Conservation (phyloP, 2,888 invertebrate genomes). For the Frankliniella intonsa region DNA sequence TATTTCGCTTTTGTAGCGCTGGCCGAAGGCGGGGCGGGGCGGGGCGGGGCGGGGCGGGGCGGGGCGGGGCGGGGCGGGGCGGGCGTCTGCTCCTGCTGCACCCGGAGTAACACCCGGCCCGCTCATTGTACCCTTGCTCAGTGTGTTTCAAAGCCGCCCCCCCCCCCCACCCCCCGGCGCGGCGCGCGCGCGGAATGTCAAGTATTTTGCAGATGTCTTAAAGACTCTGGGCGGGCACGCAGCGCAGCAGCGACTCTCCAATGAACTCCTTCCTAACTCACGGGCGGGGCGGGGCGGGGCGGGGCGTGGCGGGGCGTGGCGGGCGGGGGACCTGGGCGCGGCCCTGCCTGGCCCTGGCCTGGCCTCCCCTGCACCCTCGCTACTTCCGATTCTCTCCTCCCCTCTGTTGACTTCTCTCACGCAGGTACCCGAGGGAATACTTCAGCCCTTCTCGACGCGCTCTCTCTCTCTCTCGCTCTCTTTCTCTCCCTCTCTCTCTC, state of each 20-base stretch:
- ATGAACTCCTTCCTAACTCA: background rate
- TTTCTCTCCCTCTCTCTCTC: too few species aligned
- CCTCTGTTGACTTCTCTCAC: too few species aligned
- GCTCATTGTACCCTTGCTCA: background rate
- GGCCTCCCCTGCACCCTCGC: too few species aligned
- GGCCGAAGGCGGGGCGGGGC: too few species aligned
- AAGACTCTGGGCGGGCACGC: background rate
- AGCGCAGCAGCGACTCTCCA: background rate
- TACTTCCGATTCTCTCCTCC: too few species aligned
- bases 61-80: too few species aligned
- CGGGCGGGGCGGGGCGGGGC: background rate
- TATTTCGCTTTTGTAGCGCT: too few species aligned
- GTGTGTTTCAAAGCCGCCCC: background rate
- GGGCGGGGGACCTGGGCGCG: too few species aligned
- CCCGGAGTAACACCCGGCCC: background rate
- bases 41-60: too few species aligned
- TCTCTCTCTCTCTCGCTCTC: too few species aligned
- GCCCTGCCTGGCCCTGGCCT: too few species aligned
- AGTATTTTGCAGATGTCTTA: slow-evolving; percentile 27
- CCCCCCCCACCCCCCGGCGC: background rate
- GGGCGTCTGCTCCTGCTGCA: background rate
- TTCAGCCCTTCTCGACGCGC: background rate
- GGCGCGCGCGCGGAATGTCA: background rate
- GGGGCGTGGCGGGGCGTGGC: background rate
- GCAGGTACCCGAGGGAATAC: background rate